Conservation (phyloP, 2,113 vertebrate genomes). For the Erpornis zantholeuca region DNA sequence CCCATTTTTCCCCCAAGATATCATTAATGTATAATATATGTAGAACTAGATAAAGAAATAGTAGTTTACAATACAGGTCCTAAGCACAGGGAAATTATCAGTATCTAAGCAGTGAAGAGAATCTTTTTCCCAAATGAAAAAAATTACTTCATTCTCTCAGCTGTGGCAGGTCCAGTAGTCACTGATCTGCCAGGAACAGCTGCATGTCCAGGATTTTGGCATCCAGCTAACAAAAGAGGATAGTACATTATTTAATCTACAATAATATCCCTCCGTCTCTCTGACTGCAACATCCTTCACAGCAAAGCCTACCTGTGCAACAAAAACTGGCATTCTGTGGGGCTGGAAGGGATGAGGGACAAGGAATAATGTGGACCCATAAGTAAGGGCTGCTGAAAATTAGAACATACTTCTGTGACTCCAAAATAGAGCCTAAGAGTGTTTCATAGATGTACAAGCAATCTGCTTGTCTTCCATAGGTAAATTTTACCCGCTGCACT, state of each 20-base stretch:
- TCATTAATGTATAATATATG: not conserved
- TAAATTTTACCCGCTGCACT: not conserved
- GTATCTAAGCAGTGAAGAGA: not conserved
- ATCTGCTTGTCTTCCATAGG: conserved; percentile 4
- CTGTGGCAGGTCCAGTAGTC: not conserved
- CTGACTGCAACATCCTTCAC: not conserved
- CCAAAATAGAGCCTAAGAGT: not conserved
- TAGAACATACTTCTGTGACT: not conserved
- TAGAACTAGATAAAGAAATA: not conserved
- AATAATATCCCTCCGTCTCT: not conserved
- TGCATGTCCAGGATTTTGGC: conserved; percentile 11
- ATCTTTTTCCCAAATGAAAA: not conserved
- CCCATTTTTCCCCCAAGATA: not conserved
- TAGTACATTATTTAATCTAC: not conserved
- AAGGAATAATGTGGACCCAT: rapidly evolving
- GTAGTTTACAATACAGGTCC: not conserved
- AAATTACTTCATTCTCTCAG: not conserved
- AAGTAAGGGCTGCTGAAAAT: not conserved
- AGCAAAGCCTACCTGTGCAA: not conserved
- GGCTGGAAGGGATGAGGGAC: not conserved
- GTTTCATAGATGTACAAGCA: not conserved
- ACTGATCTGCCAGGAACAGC: conserved; percentile 25
- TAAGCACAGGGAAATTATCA: not conserved
- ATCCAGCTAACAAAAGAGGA: not conserved
- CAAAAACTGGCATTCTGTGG: not conserved